phyloP scores from a whole-genome alignment of 1,140 invertebrate species.

The Diachasma alloeum region DNA sequence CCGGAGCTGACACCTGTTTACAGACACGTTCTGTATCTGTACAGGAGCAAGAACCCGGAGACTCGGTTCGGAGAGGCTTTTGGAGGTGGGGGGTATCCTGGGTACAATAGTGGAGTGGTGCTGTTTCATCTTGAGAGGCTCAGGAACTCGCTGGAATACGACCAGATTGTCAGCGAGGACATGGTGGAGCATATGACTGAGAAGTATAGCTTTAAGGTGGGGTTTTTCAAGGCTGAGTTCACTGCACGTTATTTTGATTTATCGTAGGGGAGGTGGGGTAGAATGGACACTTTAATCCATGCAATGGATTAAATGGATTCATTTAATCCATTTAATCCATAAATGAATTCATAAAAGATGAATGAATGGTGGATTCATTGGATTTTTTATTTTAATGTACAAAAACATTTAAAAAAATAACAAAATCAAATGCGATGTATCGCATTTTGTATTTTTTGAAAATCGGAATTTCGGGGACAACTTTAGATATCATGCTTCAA shows the following conservation, averaged over 20 bases:
- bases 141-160: conserved; percentile 70
- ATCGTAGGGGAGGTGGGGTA: too few relatives aligned
- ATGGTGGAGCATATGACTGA: conserved; percentile 69
- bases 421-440: too few relatives aligned
- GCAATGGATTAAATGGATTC: too few relatives aligned
- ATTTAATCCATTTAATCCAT: too few relatives aligned
- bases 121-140: conserved; percentile 78
- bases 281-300: too few relatives aligned
- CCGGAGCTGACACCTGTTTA: conserved; percentile 85
- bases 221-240: neutral
- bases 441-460: too few relatives aligned
- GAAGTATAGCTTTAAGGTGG: conserved; percentile 74
- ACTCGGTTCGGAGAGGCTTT: conserved; percentile 70
- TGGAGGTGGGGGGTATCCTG: conserved; percentile 72
- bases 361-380: too few relatives aligned
- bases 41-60: conserved; percentile 70
- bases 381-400: too few relatives aligned
- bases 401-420: too few relatives aligned
- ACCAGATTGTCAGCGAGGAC: conserved; percentile 67
- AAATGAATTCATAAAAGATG: too few relatives aligned
- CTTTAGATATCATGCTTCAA: too few relatives aligned
- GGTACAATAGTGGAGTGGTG: conserved; percentile 85
- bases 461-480: too few relatives aligned
- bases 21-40: conserved; percentile 77
- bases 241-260: neutral